Conservation (phyloP, 2,888 invertebrate genomes). For the Drosophila rellima region DNA sequence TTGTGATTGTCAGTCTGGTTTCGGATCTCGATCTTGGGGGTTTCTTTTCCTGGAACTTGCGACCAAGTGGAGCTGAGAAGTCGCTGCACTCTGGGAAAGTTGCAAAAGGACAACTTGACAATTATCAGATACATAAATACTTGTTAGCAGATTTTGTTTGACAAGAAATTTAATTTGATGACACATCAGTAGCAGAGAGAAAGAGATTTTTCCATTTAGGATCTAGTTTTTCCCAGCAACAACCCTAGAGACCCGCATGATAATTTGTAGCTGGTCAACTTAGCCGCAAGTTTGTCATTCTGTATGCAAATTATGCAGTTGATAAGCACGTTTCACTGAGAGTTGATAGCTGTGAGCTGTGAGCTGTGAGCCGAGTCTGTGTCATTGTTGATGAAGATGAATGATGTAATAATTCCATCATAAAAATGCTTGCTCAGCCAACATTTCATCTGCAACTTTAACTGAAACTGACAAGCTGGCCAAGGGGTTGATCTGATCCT, state of each 20-base stretch:
- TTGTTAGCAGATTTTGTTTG: constrained; percentile 40
- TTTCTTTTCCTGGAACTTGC: constrained; percentile 28
- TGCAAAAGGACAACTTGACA: constrained; percentile 24
- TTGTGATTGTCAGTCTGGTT: constrained; percentile 40
- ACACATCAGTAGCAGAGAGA: constrained; percentile 44
- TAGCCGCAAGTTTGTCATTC: constrained; percentile 36
- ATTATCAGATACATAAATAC: constrained; percentile 30
- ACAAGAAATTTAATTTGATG: constrained; percentile 66
- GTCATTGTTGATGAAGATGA: constrained; percentile 73
- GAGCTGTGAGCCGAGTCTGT: constrained; percentile 14
- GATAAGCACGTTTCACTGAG: constrained; percentile 64
- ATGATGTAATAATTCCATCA: constrained; percentile 81
- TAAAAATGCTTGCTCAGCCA: constrained; percentile 69
- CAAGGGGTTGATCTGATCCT: constrained; percentile 50
- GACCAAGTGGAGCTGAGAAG: constrained; percentile 40
- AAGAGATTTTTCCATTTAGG: constrained; percentile 26
- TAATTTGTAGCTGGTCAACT: constrained; percentile 42
- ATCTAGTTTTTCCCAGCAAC: constrained; percentile 49
- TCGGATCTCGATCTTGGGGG: constrained; percentile 40
- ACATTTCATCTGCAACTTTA: constrained; percentile 56
- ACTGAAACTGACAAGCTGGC: constrained; percentile 63
- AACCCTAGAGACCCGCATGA: constrained; percentile 67
- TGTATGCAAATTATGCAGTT: constrained; percentile 51
- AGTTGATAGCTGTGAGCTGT: constrained; percentile 1
- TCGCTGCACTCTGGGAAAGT: constrained; percentile 14